These are phyloP conservation scores for Xestia rhomboidea DNA, from an alignment of 2,888 invertebrate genomes.

Conservation along the genomic window DNA sequence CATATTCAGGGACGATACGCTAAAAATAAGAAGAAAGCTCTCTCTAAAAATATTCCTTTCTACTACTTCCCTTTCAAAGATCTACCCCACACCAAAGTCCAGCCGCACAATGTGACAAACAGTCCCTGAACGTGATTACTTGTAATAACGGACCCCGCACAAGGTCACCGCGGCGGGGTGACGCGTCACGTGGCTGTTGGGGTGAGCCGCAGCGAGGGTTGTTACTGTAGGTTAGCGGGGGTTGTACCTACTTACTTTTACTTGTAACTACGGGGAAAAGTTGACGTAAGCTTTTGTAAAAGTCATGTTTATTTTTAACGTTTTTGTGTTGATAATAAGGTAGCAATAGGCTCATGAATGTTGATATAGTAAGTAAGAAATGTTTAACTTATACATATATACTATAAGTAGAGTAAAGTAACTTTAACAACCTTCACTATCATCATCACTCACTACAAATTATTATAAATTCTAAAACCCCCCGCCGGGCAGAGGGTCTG, in stretches of 20 bases:
- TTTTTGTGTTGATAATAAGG: neutral
- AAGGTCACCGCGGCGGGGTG: constrained; percentile 44
- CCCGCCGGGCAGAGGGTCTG: too few species aligned
- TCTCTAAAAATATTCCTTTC: neutral
- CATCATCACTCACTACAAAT: too few species aligned
- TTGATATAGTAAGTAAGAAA: neutral
- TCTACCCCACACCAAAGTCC: neutral
- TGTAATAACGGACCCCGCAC: constrained; percentile 22
- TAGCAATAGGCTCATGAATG: neutral
- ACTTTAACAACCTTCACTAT: too few species aligned
- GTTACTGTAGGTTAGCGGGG: neutral
- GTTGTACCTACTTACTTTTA: too few species aligned
- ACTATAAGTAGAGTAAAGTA: too few species aligned
- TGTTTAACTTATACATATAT: too few species aligned
- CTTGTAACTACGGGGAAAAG: neutral
- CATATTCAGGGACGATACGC: neutral
- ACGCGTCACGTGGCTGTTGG: constrained; percentile 14
- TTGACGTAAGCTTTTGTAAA: constrained; percentile 14
- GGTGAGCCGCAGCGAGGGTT: constrained; percentile 22
- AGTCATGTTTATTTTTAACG: neutral
- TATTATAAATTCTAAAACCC: too few species aligned
- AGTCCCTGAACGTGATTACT: constrained; percentile 39
- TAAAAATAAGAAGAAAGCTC: neutral
- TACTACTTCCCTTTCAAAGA: neutral
- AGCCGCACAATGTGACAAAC: constrained; percentile 15